These are phyloP conservation scores for Lutjanus campechanus DNA, from an alignment of 2,797 vertebrate species.

Conservation along the genomic window DNA sequence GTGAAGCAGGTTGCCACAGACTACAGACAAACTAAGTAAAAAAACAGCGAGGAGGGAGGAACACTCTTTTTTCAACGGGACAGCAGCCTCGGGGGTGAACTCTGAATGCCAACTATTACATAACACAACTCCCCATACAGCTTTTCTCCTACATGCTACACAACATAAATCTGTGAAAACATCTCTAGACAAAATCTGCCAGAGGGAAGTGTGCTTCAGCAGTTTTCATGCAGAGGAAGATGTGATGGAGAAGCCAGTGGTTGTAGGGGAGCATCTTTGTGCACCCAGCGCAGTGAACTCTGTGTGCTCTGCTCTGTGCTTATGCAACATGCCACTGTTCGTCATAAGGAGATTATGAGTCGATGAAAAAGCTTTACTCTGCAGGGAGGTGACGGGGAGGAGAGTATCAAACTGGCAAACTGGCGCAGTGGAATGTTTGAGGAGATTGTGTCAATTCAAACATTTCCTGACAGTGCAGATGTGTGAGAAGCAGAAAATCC, in stretches of 20 bases:
- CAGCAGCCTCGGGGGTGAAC: conserved; percentile 22
- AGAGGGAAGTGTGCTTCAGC: background rate
- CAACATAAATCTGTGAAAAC: conserved; percentile 19
- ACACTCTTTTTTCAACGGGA: conserved; percentile 14
- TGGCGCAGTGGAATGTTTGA: background rate
- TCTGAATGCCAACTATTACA: conserved; percentile 37
- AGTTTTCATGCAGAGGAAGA: background rate
- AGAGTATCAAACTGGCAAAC: conserved; percentile 21
- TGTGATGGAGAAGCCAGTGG: background rate
- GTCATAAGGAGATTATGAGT: conserved; percentile 74
- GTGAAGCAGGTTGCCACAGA: background rate
- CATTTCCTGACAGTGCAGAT: background rate
- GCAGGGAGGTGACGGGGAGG: conserved; percentile 27
- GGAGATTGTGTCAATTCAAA: conserved; percentile 5
- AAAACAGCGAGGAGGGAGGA: conserved; percentile 4
- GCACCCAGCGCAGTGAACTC: conserved; percentile 33
- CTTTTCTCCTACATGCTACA: background rate
- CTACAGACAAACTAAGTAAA: conserved; percentile 1
- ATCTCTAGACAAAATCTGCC: conserved; percentile 2
- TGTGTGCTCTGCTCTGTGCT: conserved; percentile 26
- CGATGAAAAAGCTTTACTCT: conserved; percentile 55
- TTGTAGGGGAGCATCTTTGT: conserved; percentile 35
- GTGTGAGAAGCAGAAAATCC: conserved; percentile 8
- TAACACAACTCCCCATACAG: conserved; percentile 15
- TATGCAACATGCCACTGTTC: conserved; percentile 61